Base-by-base conservation (phyloP, 2,797 vertebrate genomes). In the Scyliorhinus canicula region DNA sequence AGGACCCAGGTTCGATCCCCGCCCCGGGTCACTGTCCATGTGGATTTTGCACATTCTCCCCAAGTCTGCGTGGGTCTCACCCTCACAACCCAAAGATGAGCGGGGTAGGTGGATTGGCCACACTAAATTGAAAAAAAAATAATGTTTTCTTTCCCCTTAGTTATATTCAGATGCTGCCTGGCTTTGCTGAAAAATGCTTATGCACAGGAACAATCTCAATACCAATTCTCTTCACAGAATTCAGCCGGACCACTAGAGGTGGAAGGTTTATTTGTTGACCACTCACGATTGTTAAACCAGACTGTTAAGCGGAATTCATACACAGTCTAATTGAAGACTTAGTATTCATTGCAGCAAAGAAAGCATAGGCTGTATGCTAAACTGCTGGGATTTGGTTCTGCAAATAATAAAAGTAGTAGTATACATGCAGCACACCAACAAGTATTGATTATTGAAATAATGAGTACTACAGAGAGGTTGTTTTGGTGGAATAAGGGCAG, bases 181-280 rank as follows among this genome's bases (percentile, higher is more conserved):
- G 60, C 24, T 96, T 96, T 95, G 82, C 63, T 95, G 16, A 94
- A 94, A 94, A 31, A 28, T 95, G 95, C 50, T 95, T 95, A 95
- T 95, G 79, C 0, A 86, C 4, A 95, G 67, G 67, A 94, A 67
- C 95, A 35, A 82, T 9, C 0, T 0, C 12, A 95, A 95, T 96
- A 95, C 84, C 95, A 63, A 93, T 95, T 93, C 91, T 95, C 11
- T 35, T 31, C 0, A 2, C 35, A 63, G n/a, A 63, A 95, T 95
- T 96, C 67, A 94, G 67, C 4, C 28, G 52, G 95, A 3, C 0
- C 63, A 60, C 40, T 95, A 90, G 7, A 84, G 12, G 0, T 95
- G 35, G 94, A 4, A 47, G 71, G 95, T 95, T 96, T 96, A 69
- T 95, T 95, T 40, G 79, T 95, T 96, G 95, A 95, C 26, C 57